These are phyloP conservation scores for Carettochelys insculpta DNA, from an alignment of 2,113 vertebrate species.

Conservation along the genomic window DNA sequence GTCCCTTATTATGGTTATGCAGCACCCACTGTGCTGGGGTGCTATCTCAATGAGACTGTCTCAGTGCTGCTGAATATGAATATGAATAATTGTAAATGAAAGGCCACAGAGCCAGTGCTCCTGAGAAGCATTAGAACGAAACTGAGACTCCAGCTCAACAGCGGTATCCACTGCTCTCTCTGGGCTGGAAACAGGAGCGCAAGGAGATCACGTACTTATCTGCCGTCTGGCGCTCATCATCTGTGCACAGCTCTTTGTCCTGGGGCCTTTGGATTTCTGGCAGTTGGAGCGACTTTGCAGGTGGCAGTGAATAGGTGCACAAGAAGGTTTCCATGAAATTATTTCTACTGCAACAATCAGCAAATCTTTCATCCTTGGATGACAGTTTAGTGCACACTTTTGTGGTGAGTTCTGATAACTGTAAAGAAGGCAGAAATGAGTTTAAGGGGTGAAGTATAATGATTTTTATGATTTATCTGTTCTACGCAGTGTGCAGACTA, in stretches of 20 bases:
- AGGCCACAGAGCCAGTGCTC: not conserved
- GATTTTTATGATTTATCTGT: not conserved
- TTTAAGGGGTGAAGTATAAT: not conserved
- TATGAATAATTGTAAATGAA: not conserved
- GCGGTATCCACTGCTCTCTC: fast-evolving
- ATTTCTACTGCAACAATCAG: constrained; percentile 64
- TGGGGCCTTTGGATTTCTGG: not conserved
- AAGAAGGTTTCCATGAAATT: constrained; percentile 58
- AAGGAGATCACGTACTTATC: constrained; percentile 27
- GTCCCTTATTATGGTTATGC: not conserved
- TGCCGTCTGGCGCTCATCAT: not conserved
- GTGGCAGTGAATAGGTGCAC: constrained; percentile 54
- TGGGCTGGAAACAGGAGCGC: fast-evolving
- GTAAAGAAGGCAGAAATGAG: not conserved
- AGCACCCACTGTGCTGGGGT: not conserved
- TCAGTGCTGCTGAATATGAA: not conserved
- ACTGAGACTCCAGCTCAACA: not conserved
- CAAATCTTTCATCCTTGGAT: constrained; percentile 39
- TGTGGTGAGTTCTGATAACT: constrained; percentile 66
- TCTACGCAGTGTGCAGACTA: not conserved
- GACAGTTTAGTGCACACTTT: constrained; percentile 63
- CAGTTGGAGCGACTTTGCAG: not conserved
- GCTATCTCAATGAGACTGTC: no score
- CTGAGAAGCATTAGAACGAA: not conserved
- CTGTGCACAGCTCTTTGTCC: constrained; percentile 10